These are phyloP conservation scores for Hemithea aestivaria DNA, from an alignment of 2,888 invertebrate species.

Conservation along the genomic window DNA sequence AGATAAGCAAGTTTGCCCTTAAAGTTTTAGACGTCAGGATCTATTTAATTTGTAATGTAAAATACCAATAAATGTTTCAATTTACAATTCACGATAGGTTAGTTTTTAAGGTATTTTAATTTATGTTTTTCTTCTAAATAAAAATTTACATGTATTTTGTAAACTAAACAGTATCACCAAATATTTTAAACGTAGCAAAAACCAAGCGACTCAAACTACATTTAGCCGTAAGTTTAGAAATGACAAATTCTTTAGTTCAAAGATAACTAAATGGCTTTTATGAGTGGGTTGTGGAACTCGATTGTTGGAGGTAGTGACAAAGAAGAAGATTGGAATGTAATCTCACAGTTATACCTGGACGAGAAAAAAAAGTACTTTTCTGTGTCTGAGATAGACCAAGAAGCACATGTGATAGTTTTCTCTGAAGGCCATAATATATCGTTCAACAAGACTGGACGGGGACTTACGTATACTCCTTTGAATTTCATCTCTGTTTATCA, in stretches of 20 bases:
- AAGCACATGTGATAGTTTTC: conserved; percentile 80
- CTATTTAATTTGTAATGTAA: no score
- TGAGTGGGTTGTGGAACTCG: conserved; percentile 71
- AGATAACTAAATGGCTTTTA: conserved; percentile 71
- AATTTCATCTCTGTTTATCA: conserved; percentile 81
- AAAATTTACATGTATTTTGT: no score
- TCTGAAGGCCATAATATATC: conserved; percentile 69
- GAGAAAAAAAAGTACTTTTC: conserved; percentile 82
- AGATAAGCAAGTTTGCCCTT: no score
- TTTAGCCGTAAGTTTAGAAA: conserved; percentile 10
- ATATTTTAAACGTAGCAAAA: no score
- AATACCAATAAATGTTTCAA: no score
- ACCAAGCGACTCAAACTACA: conserved; percentile 18
- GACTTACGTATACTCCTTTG: conserved; percentile 78
- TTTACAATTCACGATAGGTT: no score
- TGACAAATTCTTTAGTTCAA: conserved; percentile 22
- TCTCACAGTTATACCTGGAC: conserved; percentile 73
- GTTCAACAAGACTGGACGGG: conserved; percentile 71
- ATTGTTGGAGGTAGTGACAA: conserved; percentile 67
- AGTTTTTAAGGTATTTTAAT: no score
- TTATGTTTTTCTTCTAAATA: no score
- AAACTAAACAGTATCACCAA: no score
- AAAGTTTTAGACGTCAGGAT: no score
- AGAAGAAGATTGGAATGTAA: conserved; percentile 60
- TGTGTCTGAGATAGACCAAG: conserved; percentile 82